Evolutionary conservation across 2,888 invertebrate species (phyloP), one percentile per base, ranked within the genome.

Genomic region (Eurytoma californica): DNA sequence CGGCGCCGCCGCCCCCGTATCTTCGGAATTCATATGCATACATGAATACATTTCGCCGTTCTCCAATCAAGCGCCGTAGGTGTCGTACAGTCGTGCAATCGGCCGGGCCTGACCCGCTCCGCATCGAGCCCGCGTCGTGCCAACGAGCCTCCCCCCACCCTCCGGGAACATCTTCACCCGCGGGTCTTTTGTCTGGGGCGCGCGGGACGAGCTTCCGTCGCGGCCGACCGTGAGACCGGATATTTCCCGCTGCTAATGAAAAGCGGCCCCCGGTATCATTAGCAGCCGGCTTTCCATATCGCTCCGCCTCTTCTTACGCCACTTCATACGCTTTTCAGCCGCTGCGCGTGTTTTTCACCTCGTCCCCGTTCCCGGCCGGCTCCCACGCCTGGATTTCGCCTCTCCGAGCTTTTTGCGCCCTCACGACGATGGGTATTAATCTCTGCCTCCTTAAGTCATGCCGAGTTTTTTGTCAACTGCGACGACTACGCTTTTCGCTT

Each of bases 11-110:
- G 55, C 47, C 7, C 74, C 20, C 68, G 39, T 39, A 39, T 39
- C 39, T 39, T n/a, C 82, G 82, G 89, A 89, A 89, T 89, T 88
- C 89, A 88, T 89, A 89, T 89, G 89, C 89, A 89, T 89, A 89
- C 86, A 89, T 89, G 89, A 89, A 89, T 89, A 89, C 86, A 89
- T 89, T 89, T 88, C 84, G 85, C 83, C 12, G 85, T 86, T 86
- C 86, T 87, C 87, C 88, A 89, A 89, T 89, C 89, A 89, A 88
- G 82, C 81, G 72, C 80, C 73, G 80, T 39, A 81, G 82, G 72
- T 72, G 77, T 77, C 77, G 69, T 77, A 28, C 57, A 65, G 47
- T 61, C 61, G 39, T 30, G 53, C 69, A 24, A 24, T 63, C 70
- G 28, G 24, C 61, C 30, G 47, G 47, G 47, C 49, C 14, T 65